Conservation (phyloP, 2,888 invertebrate species). For the Dexiosoma caninum region DNA sequence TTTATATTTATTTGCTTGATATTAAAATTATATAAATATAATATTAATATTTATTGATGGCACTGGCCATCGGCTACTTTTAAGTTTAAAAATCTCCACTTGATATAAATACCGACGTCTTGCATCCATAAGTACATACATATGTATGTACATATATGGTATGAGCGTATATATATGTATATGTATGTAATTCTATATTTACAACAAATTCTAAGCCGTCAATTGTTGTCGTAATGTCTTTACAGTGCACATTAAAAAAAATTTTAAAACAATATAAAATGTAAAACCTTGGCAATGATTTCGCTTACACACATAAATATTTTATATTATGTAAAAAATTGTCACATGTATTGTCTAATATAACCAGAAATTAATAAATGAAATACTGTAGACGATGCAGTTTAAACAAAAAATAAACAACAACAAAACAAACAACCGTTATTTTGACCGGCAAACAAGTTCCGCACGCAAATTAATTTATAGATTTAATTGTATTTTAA, state of each 20-base stretch:
- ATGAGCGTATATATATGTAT: no score
- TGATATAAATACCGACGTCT: no score
- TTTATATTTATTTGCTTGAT: no score
- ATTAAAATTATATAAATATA: no score
- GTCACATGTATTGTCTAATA: neutral
- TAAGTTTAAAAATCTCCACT: no score
- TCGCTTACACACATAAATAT: neutral
- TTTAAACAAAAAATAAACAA: neutral
- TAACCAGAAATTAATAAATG: neutral
- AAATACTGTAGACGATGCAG: neutral
- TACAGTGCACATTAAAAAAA: neutral
- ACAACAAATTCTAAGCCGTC: neutral
- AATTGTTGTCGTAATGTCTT: neutral
- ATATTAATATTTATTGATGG: no score
- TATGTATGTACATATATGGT: no score
- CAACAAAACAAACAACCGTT: neutral
- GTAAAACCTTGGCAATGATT: slow-evolving; percentile 38
- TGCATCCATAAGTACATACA: no score
- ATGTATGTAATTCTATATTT: no score
- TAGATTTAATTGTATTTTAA: neutral
- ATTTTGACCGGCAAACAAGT: slow-evolving; percentile 26
- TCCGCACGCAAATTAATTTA: slow-evolving; percentile 29
- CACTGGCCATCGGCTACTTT: no score
- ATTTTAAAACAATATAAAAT: neutral
- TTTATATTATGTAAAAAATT: slow-evolving; percentile 2